Conservation (phyloP, 2,113 vertebrate genomes). For the Ibidorhyncha struthersii region DNA sequence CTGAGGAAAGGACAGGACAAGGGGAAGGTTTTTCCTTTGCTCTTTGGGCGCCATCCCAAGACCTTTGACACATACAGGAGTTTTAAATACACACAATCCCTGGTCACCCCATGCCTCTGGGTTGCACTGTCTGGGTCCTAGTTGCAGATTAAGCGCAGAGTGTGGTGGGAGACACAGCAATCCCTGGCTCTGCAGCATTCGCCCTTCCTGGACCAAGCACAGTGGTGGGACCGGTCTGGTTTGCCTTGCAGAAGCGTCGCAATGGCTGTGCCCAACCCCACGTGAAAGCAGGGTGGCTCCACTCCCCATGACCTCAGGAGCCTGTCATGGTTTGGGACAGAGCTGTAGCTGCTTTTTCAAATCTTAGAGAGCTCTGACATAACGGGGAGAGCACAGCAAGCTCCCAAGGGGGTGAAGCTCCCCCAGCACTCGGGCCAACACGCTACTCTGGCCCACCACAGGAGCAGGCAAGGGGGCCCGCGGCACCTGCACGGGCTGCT, state of each 20-base stretch:
- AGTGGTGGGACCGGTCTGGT: not conserved
- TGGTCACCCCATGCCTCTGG: rapidly evolving
- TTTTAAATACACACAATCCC: not conserved
- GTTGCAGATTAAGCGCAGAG: rapidly evolving
- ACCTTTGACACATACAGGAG: not conserved
- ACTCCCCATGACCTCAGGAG: not conserved
- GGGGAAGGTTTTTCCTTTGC: not conserved
- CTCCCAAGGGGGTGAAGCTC: not conserved
- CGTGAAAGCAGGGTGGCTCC: not conserved
- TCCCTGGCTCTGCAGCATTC: rapidly evolving
- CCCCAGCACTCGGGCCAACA: not conserved
- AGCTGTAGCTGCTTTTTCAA: not conserved
- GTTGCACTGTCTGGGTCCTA: not conserved
- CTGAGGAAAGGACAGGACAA: not conserved
- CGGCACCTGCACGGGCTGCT: rapidly evolving
- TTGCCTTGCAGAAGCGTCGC: not conserved
- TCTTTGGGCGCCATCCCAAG: not conserved
- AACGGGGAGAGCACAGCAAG: not conserved
- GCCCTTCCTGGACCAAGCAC: not conserved
- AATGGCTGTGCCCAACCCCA: not conserved
- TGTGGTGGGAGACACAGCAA: rapidly evolving
- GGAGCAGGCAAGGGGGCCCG: not conserved
- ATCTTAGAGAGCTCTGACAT: not conserved
- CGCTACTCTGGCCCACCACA: not conserved
- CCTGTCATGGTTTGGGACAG: too few relatives aligned